phyloP scores from a whole-genome alignment of 2,888 invertebrate genomes.

The Ceramica pisi region DNA sequence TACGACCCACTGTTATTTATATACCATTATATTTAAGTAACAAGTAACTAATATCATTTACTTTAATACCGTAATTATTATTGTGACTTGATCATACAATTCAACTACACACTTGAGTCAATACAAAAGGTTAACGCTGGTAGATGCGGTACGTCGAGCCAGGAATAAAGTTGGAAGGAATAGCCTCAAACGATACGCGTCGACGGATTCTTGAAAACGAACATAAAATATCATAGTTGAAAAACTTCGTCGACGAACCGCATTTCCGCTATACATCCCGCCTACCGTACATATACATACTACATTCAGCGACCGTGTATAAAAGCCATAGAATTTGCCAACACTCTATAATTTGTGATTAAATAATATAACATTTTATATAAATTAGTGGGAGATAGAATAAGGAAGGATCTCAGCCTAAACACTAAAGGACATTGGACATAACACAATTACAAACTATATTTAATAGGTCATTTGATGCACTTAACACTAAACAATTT shows the following conservation, averaged over 20 bases:
- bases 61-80: slow-evolving; percentile 84
- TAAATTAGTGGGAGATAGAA: slow-evolving; percentile 69
- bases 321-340: slow-evolving; percentile 83
- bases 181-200: slow-evolving; percentile 39
- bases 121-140: slow-evolving; percentile 82
- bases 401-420: slow-evolving; percentile 61
- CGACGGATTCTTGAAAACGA: slow-evolving; percentile 34
- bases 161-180: slow-evolving; percentile 68
- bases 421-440: slow-evolving; percentile 72
- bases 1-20: slow-evolving; percentile 82
- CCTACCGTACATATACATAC: slow-evolving; percentile 85
- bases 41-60: slow-evolving; percentile 88
- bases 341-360: slow-evolving; percentile 81
- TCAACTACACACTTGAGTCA: slow-evolving; percentile 85
- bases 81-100: slow-evolving; percentile 87
- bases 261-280: slow-evolving; percentile 76
- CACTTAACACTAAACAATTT: slow-evolving; percentile 55
- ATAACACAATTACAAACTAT: slow-evolving; percentile 56
- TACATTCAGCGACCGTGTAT: slow-evolving; percentile 86
- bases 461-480: slow-evolving; percentile 44
- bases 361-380: slow-evolving; percentile 73
- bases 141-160: slow-evolving; percentile 78
- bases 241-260: slow-evolving; percentile 43
- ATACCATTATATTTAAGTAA: slow-evolving; percentile 84
- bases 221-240: slow-evolving; percentile 19